Percentiles rank a stretch among this genome's conserved stretches.
Evolutionary conservation across 2,888 invertebrate genomes (phyloP).

Genomic region (Ametastegia equiseti): DNA sequence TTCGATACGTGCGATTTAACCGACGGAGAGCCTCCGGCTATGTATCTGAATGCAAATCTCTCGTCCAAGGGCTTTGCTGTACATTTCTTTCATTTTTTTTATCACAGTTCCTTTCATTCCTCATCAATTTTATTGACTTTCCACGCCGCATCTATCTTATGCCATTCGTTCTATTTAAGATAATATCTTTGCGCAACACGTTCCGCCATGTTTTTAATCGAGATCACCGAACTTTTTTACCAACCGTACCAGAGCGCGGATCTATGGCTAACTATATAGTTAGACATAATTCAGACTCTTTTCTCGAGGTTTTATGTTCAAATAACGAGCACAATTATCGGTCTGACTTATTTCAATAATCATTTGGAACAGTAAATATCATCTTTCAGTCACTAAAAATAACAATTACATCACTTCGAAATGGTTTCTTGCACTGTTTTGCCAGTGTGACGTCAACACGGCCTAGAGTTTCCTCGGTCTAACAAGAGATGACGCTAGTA

Average conservation of each 20-base stretch:
- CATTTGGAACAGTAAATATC: no score
- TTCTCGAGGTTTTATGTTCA: no score
- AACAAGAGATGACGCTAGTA: background rate
- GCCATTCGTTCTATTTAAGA: background rate
- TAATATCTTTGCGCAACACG: background rate
- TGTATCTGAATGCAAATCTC: background rate
- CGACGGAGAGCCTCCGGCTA: background rate
- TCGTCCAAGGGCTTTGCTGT: background rate
- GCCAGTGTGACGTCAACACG: background rate
- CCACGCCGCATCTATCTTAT: background rate
- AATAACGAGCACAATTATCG: no score
- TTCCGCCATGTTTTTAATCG: background rate
- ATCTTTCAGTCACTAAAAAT: background rate
- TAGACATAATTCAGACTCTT: no score
- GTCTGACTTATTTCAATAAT: no score
- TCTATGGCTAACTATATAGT: background rate
- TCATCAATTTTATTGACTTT: background rate
- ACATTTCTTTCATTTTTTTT: background rate
- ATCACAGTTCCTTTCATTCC: background rate
- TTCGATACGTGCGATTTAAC: background rate
- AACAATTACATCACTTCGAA: background rate
- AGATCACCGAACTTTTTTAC: background rate
- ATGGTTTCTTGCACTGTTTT: no score
- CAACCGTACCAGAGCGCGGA: background rate
- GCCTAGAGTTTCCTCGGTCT: background rate